phyloP scores from a whole-genome alignment of 1,140 invertebrate genomes.

The Portunus trituberculatus region DNA sequence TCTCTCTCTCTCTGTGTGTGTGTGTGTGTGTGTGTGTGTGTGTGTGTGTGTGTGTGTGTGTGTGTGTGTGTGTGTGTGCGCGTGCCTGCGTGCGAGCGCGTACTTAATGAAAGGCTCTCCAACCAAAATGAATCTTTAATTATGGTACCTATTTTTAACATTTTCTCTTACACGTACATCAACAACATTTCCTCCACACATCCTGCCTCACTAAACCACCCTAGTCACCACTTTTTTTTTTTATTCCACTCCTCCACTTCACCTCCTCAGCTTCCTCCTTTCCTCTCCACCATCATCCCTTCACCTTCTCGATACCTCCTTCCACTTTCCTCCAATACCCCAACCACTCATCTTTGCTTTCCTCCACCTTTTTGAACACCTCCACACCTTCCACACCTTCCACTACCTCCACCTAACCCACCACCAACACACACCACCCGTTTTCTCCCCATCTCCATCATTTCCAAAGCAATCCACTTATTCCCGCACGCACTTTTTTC shows the following conservation, averaged over 20 bases:
- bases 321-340: no score
- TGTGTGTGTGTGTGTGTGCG: constrained; percentile 18
- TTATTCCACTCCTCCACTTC: background rate
- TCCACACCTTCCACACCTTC: background rate
- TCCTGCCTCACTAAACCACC: no score
- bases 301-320: background rate
- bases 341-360: no score
- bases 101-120: no score
- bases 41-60: constrained; percentile 18
- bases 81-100: background rate
- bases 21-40: background rate
- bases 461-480: background rate
- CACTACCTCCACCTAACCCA: no score
- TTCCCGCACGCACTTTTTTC: background rate
- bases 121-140: background rate
- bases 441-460: no score
- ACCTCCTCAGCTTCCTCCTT: background rate
- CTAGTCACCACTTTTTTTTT: background rate
- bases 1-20: no score
- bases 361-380: no score
- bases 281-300: background rate
- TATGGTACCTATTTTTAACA: background rate
- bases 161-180: no score
- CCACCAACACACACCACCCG: no score
- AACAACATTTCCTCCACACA: no score